Percentiles rank a stretch among this genome's conserved stretches.
phyloP scores from a whole-genome alignment of 2,797 vertebrate genomes.

The Acanthopagrus latus region DNA sequence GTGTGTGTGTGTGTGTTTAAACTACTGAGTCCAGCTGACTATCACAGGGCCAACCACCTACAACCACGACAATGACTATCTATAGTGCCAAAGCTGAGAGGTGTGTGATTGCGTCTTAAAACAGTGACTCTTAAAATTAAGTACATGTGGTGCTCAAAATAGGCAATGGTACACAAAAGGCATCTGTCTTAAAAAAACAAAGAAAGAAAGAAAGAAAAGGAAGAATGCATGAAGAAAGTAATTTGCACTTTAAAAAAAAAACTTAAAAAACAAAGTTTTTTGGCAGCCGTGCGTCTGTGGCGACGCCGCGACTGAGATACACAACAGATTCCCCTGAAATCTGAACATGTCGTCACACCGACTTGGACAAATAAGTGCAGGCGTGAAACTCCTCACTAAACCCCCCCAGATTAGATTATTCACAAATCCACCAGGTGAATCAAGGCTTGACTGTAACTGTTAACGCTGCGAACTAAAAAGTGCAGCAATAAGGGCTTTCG shows the following conservation, averaged over 20 bases:
- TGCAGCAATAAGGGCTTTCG: slow-evolving; percentile 72
- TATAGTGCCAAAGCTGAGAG: slow-evolving; percentile 44
- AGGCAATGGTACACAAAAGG: slow-evolving; percentile 74
- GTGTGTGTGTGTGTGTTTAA: slow-evolving; percentile 11
- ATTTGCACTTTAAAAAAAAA: slow-evolving; percentile 55
- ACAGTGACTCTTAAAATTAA: slow-evolving; percentile 76
- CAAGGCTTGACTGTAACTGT: slow-evolving; percentile 60
- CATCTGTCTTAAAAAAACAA: slow-evolving; percentile 34
- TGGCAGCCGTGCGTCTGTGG: slow-evolving; percentile 55
- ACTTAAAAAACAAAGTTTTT: slow-evolving; percentile 31
- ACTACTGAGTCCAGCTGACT: slow-evolving; percentile 38
- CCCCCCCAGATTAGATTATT: slow-evolving; percentile 37
- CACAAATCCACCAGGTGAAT: slow-evolving; percentile 50
- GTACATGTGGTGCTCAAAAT: slow-evolving; percentile 75
- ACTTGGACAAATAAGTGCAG: slow-evolving; percentile 61
- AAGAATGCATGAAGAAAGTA: slow-evolving; percentile 28
- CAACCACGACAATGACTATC: slow-evolving; percentile 36
- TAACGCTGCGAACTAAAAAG: slow-evolving; percentile 52
- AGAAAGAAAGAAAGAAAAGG: not conserved
- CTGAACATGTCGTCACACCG: slow-evolving; percentile 35
- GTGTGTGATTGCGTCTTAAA: slow-evolving; percentile 62
- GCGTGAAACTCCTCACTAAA: slow-evolving; percentile 43
- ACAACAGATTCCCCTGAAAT: slow-evolving; percentile 65
- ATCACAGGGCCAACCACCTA: slow-evolving; percentile 30
- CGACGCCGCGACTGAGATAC: slow-evolving; percentile 47